Percentiles rank a stretch among this genome's conserved stretches.
Conservation (phyloP, 2,888 invertebrate species). For the Odontomyia ornata region DNA sequence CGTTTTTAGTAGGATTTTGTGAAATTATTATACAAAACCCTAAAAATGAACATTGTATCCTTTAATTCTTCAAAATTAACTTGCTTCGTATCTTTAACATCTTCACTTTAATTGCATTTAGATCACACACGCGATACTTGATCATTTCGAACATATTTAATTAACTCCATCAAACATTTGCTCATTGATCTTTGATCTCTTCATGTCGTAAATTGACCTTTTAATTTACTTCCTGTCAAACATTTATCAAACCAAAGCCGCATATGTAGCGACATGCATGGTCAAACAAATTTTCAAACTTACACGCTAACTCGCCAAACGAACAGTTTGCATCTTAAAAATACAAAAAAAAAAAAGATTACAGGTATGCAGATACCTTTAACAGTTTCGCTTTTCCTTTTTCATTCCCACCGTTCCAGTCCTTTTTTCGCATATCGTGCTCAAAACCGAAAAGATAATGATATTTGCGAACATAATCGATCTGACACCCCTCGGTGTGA, state of each 20-base stretch:
- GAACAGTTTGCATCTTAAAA: neutral
- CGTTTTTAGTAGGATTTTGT: too few species aligned
- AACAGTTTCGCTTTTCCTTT: neutral
- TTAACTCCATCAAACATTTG: neutral
- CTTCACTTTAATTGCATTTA: too few species aligned
- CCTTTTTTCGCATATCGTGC: neutral
- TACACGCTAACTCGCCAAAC: neutral
- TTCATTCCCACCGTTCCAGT: neutral
- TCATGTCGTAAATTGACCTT: constrained; percentile 4
- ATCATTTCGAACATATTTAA: neutral
- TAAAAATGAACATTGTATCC: too few species aligned
- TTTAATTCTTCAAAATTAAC: too few species aligned
- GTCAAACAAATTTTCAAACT: neutral
- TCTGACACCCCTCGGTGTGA: constrained; percentile 40
- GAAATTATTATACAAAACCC: too few species aligned
- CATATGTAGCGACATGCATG: neutral
- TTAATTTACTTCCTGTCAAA: constrained; percentile 15
- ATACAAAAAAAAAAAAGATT: neutral
- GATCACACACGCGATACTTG: too few species aligned
- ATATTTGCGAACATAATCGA: constrained; percentile 34
- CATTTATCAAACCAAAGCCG: neutral
- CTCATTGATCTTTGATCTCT: neutral
- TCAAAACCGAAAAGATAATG: constrained; percentile 7
- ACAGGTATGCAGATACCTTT: neutral
- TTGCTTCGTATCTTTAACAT: too few species aligned